A percentile compares a stretch with the other conserved stretches of the same genome.
phyloP scores from a whole-genome alignment of 2,888 invertebrate genomes.

The Cheilosia scutellata region DNA sequence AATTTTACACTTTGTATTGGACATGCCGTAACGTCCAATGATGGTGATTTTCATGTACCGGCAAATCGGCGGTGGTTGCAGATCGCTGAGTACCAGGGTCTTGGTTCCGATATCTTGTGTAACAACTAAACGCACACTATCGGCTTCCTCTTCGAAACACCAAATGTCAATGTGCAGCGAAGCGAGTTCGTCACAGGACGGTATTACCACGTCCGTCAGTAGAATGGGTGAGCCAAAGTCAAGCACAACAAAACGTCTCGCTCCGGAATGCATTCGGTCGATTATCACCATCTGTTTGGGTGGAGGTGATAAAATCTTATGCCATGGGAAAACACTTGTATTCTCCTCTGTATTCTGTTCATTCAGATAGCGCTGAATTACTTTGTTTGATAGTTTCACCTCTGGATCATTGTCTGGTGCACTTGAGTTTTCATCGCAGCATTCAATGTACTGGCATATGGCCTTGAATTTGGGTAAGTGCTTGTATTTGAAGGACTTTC shows the following conservation, averaged over 20 bases:
- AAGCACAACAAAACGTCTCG: slow-evolving; percentile 94
- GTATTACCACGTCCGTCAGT: slow-evolving; percentile 93
- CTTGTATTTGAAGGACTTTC: slow-evolving; percentile 65
- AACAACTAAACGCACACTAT: slow-evolving; percentile 92
- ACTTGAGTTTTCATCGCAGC: slow-evolving; percentile 77
- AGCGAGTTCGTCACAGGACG: slow-evolving; percentile 91
- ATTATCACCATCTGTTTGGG: slow-evolving; percentile 95
- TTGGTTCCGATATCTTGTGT: slow-evolving; percentile 94
- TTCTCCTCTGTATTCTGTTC: slow-evolving; percentile 76
- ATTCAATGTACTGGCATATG: slow-evolving; percentile 80
- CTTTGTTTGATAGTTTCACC: slow-evolving; percentile 72
- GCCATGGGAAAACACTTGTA: slow-evolving; percentile 87
- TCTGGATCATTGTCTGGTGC: slow-evolving; percentile 70
- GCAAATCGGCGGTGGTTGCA: slow-evolving; percentile 95
- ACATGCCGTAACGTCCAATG: slow-evolving; percentile 96
- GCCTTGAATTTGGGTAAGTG: slow-evolving; percentile 79
- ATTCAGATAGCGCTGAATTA: slow-evolving; percentile 77
- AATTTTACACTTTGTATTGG: slow-evolving; percentile 94
- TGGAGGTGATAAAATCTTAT: slow-evolving; percentile 90
- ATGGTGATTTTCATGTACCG: slow-evolving; percentile 96
- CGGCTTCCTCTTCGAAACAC: slow-evolving; percentile 93
- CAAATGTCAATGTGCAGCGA: slow-evolving; percentile 96
- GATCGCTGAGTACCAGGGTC: slow-evolving; percentile 93
- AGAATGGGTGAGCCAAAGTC: slow-evolving; percentile 95
- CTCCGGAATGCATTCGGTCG: slow-evolving; percentile 97